Evolutionary conservation across 2,797 vertebrate genomes (phyloP), one percentile per base, ranked within the genome.

Genomic region (Thalassophryne amazonica): DNA sequence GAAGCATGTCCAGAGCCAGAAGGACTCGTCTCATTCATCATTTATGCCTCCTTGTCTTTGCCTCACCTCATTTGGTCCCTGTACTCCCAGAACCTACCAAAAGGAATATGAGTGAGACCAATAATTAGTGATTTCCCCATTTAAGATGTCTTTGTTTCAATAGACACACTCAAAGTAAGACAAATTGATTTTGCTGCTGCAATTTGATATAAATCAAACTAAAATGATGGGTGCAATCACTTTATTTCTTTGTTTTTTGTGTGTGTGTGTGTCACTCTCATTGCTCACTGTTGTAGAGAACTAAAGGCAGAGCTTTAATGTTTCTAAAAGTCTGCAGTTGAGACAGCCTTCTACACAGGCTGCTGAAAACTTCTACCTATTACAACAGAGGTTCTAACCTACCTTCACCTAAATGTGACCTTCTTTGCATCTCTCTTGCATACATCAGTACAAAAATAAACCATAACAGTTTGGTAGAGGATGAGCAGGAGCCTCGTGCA

Each of bases 41-140:
- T 91, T 88, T 77, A 92, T 88, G 60, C 73, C 45, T 80, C 43
- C 68, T 60, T 89, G 86, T 81, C 69, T 88, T 79, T 80, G 85
- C 85, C 73, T 83, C 86, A 86, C 62, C 86, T 85, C 81, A 82
- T 55, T 65, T 76, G 61, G 76, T 76, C 66, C 73, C 76, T 75
- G 5, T 73, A 66, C 80, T 77, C 60, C 51, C 37, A 64, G 42
- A 56, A 62, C 48, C 43, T 49, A 61, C 17, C 29, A 48, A 39
- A 10, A 28, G 13, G 17, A 17, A 11, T 7, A 27, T 11, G 23
- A 7, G 36, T 20, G 40, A 34, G 25, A 64, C 61, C 43, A 53
- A 56, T 16, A 54, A 66, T 56, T 34, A 47, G 19, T 17, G 38
- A 51, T 27, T 45, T 37, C 10, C 45, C 35, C n/a, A 58, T 55